Evolutionary conservation across 92 coral and sea anemone genomes (phyloP).

Genomic region (Blastomussa wellsi): DNA sequence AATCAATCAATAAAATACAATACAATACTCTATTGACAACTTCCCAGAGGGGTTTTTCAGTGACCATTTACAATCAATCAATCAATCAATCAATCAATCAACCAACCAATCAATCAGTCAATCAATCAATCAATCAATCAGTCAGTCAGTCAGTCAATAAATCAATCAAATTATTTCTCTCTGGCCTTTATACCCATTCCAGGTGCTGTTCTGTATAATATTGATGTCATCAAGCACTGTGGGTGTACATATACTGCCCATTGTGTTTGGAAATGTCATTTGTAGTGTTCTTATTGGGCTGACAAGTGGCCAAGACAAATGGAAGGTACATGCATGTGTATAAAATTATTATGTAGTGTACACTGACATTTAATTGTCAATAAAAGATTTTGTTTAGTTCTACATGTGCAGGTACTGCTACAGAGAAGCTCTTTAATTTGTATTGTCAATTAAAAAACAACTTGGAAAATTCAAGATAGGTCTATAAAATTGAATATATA

Average conservation of each 20-base stretch:
- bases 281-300: conserved; percentile 56
- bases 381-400: no score
- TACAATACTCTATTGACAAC: no score
- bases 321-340: conserved; percentile 36
- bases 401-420: no score
- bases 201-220: conserved; percentile 37
- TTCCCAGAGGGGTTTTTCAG: no score
- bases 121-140: no score
- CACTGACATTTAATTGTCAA: no score
- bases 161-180: background rate
- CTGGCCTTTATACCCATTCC: background rate
- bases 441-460: background rate
- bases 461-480: background rate
- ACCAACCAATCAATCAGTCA: no score
- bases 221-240: conserved; percentile 57
- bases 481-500: no score
- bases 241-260: conserved; percentile 37
- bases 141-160: no score
- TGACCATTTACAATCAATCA: no score
- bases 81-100: no score
- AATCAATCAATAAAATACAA: no score
- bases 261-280: conserved; percentile 37
- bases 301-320: conserved; percentile 35
- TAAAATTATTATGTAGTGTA: background rate
- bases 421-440: background rate